A percentile compares a stretch with the other conserved stretches of the same genome.
Evolutionary conservation across 2,113 vertebrate species (phyloP).

Genomic region (Rhabdomys dilectus): DNA sequence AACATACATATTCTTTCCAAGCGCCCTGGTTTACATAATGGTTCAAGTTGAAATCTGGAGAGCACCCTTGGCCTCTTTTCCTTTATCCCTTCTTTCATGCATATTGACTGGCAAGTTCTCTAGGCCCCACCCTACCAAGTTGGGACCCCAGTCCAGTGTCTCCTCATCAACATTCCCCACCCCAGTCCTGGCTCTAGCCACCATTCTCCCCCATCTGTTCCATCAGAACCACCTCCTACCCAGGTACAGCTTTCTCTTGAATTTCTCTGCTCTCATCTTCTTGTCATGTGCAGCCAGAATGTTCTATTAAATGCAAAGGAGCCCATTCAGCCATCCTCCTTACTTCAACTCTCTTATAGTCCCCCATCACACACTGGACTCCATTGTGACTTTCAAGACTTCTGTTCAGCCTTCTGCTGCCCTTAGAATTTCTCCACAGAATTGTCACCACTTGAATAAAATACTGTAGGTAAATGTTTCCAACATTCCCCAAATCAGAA

Average conservation of each 20-base stretch:
- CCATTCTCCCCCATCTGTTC: background rate
- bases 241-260: background rate
- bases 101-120: background rate
- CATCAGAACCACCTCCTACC: background rate
- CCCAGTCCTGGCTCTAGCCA: background rate
- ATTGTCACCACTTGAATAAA: background rate
- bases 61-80: background rate
- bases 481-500: background rate
- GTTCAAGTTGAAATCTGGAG: background rate
- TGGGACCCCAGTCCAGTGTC: background rate
- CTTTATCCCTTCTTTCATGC: background rate
- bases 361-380: background rate
- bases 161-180: background rate
- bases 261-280: background rate
- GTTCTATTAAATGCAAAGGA: background rate
- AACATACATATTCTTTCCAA: background rate
- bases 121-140: background rate
- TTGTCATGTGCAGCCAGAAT: background rate
- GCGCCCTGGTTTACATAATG: background rate
- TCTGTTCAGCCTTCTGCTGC: background rate
- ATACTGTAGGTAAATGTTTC: background rate
- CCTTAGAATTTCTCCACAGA: background rate
- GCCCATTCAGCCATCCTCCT: background rate
- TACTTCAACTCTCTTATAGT: background rate
- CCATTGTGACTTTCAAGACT: background rate